A percentile compares a stretch with the other conserved stretches of the same genome.
phyloP scores from a whole-genome alignment of 2,888 invertebrate species.

The Harpalus rubripes region DNA sequence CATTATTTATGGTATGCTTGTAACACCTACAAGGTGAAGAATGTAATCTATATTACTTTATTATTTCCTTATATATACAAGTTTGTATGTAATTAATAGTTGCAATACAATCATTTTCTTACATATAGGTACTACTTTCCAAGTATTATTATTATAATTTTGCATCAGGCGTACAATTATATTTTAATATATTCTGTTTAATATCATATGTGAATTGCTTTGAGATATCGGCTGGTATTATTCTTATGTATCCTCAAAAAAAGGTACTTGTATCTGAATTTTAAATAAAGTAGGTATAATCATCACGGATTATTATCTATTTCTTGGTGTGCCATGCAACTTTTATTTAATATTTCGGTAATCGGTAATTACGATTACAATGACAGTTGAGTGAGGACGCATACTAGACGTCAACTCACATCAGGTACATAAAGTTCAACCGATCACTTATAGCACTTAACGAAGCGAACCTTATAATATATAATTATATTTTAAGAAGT shows the following conservation, averaged over 20 bases:
- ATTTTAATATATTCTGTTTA: background rate
- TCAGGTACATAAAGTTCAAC: too few relatives aligned
- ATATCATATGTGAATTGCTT: background rate
- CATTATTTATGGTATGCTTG: background rate
- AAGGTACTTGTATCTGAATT: too few relatives aligned
- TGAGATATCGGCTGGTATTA: background rate
- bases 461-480: too few relatives aligned
- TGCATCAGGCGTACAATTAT: background rate
- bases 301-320: too few relatives aligned
- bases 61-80: background rate
- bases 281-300: too few relatives aligned
- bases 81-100: background rate
- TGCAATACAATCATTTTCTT: background rate
- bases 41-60: background rate
- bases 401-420: too few relatives aligned
- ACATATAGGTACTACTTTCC: background rate
- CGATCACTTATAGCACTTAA: too few relatives aligned
- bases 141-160: background rate
- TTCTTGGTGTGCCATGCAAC: too few relatives aligned
- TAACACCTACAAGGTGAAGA: too few relatives aligned
- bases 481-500: background rate
- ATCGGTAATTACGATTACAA: too few relatives aligned
- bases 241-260: background rate
- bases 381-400: too few relatives aligned
- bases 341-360: too few relatives aligned